phyloP scores from a whole-genome alignment of 2,797 vertebrate genomes.

The Adrianichthys oophorus region DNA sequence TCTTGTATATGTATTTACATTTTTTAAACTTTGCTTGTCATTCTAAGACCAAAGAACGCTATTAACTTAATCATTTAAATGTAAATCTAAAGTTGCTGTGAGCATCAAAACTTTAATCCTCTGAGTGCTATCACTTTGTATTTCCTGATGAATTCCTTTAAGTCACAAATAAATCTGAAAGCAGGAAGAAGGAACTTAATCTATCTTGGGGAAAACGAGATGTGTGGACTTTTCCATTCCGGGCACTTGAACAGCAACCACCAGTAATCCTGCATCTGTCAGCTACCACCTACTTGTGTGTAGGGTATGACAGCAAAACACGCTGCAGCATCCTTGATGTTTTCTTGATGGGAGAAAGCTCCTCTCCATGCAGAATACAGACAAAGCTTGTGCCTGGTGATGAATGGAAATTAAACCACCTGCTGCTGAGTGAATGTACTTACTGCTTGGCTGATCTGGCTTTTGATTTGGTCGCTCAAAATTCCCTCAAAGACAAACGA shows the following conservation, averaged over 20 bases:
- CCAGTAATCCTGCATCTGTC: conserved; percentile 16
- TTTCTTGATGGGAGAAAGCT: neutral
- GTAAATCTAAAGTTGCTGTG: neutral
- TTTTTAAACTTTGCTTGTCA: neutral
- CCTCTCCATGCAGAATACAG: neutral
- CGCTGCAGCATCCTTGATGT: neutral
- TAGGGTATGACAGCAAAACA: neutral
- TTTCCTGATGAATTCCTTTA: neutral
- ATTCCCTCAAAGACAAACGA: conserved; percentile 96
- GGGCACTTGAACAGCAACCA: conserved; percentile 14
- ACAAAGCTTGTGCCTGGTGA: neutral
- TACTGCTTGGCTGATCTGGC: conserved; percentile 74
- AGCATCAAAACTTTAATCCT: neutral
- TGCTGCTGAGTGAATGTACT: conserved; percentile 42
- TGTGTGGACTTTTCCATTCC: conserved; percentile 12
- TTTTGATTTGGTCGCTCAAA: conserved; percentile 83
- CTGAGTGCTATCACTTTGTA: neutral
- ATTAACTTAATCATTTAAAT: no score
- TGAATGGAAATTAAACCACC: neutral
- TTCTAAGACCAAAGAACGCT: neutral
- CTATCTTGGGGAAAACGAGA: conserved; percentile 22
- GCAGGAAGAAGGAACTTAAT: neutral
- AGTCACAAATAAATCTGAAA: neutral
- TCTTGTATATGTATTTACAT: neutral
- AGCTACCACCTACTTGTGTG: conserved; percentile 15